Percentiles rank a stretch among this genome's conserved stretches.
These are phyloP conservation scores for Cyclargus thomasi DNA, from an alignment of 1,140 invertebrate species.

Conservation along the genomic window DNA sequence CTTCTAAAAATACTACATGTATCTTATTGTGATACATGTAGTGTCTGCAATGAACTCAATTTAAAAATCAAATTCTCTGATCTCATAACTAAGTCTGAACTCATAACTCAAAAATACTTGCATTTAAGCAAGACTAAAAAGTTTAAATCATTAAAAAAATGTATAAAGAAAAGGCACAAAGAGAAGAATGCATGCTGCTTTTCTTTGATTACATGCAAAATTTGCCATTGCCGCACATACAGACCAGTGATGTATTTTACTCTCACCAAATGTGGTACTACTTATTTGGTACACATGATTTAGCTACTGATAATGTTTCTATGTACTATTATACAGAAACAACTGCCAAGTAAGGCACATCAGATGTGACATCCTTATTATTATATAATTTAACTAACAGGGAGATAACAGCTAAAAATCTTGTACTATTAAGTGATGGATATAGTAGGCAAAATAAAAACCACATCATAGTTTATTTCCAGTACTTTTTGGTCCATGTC, in stretches of 20 bases:
- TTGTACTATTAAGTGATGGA: too few species aligned
- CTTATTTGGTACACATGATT: slow-evolving; percentile 6
- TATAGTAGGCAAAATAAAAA: slow-evolving; percentile 1
- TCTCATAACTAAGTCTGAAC: background rate
- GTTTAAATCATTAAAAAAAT: background rate
- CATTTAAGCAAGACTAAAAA: background rate
- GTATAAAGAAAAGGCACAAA: background rate
- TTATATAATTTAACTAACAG: slow-evolving; percentile 12
- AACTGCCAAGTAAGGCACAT: slow-evolving; percentile 2
- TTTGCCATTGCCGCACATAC: background rate
- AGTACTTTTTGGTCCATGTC: slow-evolving; percentile 11
- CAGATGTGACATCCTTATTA: slow-evolving; percentile 14
- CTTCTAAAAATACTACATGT: too few species aligned
- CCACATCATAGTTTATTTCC: slow-evolving; percentile 12
- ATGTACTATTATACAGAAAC: slow-evolving; percentile 5
- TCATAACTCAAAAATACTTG: background rate
- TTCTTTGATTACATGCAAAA: slow-evolving; percentile 9
- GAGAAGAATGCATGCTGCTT: background rate
- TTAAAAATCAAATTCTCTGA: background rate
- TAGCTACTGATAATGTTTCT: background rate
- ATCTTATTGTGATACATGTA: background rate
- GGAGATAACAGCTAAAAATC: too few species aligned
- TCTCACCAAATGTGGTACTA: slow-evolving; percentile 4
- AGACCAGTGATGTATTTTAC: slow-evolving; percentile 7
- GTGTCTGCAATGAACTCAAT: background rate